Percentiles rank a stretch among this genome's conserved stretches.
phyloP scores from a whole-genome alignment of 1,140 invertebrate genomes.

The Zaprionus gabonicus region DNA sequence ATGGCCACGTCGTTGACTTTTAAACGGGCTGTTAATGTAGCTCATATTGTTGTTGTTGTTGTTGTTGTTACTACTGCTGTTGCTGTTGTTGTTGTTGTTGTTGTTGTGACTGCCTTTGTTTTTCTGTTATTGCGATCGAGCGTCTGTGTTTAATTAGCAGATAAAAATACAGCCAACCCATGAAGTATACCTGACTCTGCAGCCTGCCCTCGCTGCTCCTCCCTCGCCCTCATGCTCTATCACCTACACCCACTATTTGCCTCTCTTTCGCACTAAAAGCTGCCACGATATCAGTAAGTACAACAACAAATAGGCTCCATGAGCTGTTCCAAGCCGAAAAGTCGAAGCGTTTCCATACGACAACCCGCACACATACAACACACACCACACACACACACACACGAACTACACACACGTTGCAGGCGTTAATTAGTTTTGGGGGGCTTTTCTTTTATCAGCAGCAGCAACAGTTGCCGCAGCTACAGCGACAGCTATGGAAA shows the following conservation, averaged over 20 bases:
- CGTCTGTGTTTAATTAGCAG: conserved; percentile 83
- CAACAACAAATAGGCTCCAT: conserved; percentile 25
- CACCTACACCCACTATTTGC: neutral
- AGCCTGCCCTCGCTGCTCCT: neutral
- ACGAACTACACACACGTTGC: conserved; percentile 64
- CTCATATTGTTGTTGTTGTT: conserved; percentile 20
- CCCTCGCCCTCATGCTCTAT: conserved; percentile 20
- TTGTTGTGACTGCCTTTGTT: conserved; percentile 18
- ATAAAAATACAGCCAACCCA: conserved; percentile 76
- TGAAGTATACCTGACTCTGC: conserved; percentile 53
- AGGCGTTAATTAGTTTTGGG: conserved; percentile 82
- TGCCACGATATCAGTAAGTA: conserved; percentile 36
- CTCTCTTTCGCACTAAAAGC: conserved; percentile 11
- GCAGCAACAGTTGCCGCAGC: conserved; percentile 16
- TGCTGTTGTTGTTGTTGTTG: conserved; percentile 12
- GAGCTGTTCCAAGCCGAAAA: conserved; percentile 31
- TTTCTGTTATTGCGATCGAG: conserved; percentile 61
- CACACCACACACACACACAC: conserved; percentile 1
- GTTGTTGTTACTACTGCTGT: conserved; percentile 19
- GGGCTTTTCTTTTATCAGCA: conserved; percentile 79
- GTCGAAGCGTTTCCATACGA: conserved; percentile 15
- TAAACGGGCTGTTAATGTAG: conserved; percentile 64
- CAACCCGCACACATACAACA: conserved; percentile 34
- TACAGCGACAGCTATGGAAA: conserved; percentile 26
- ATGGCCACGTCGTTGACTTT: conserved; percentile 77